These are phyloP conservation scores for Chinchilla lanigera DNA, from an alignment of 2,113 vertebrate genomes.

Conservation along the genomic window DNA sequence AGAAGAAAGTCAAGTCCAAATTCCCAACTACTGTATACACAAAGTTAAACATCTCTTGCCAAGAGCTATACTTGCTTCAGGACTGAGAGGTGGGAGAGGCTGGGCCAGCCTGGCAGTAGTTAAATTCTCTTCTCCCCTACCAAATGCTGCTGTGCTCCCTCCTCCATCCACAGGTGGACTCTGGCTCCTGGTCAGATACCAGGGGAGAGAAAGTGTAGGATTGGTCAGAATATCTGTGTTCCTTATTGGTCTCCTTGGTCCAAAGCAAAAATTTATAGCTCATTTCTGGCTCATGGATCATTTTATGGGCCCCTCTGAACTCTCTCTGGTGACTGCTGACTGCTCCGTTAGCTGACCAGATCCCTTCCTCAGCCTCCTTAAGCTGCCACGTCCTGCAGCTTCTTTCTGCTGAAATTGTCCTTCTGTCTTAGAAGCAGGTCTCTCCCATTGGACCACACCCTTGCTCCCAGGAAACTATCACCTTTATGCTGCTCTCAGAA, in stretches of 20 bases:
- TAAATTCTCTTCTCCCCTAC: background rate
- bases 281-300: background rate
- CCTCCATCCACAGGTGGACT: background rate
- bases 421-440: background rate
- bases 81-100: background rate
- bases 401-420: background rate
- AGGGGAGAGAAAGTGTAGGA: background rate
- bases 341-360: background rate
- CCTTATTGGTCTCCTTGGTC: background rate
- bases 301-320: background rate
- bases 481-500: background rate
- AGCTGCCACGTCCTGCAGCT: background rate
- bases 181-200: background rate
- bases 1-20: background rate
- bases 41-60: background rate
- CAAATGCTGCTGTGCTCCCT: background rate
- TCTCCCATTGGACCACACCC: background rate
- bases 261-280: background rate
- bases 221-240: background rate
- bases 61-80: background rate
- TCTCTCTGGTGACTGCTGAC: background rate
- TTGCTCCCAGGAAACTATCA: background rate
- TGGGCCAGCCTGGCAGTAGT: fast-evolving
- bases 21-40: background rate
- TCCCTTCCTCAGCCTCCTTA: background rate